Evolutionary conservation across 2,113 vertebrate species (phyloP).

Genomic region (Anolis carolinensis): DNA sequence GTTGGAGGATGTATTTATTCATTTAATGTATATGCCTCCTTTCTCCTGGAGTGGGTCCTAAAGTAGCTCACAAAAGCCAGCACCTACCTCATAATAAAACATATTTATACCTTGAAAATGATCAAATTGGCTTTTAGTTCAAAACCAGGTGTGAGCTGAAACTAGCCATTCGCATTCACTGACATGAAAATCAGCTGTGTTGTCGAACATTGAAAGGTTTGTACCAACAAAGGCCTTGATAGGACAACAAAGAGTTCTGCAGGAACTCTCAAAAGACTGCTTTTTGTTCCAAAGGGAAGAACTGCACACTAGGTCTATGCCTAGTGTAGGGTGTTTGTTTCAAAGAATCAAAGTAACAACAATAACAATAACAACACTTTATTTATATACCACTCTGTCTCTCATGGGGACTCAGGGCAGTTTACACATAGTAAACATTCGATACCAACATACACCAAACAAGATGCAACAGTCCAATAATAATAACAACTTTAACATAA

Average conservation of each 20-base stretch:
- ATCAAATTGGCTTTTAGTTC: background rate
- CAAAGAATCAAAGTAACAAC: background rate
- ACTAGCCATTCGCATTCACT: background rate
- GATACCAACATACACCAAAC: no score
- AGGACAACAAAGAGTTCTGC: background rate
- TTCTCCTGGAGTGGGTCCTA: no score
- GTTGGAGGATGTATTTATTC: no score
- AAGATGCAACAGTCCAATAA: no score
- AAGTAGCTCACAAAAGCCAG: no score
- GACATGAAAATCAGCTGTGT: background rate
- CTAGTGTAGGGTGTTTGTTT: background rate
- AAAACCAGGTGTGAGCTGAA: background rate
- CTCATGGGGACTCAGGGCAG: no score
- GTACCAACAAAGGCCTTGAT: background rate
- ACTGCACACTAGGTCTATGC: background rate
- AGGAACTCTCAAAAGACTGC: background rate
- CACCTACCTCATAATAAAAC: no score
- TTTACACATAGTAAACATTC: no score
- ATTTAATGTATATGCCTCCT: no score
- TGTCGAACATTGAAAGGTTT: background rate
- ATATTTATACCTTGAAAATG: background rate
- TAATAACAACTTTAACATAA: no score
- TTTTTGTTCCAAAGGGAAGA: background rate
- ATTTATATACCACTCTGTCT: no score
- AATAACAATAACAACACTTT: no score